Conservation (phyloP, 2,888 invertebrate species). For the Schizotus pectinicornis region DNA sequence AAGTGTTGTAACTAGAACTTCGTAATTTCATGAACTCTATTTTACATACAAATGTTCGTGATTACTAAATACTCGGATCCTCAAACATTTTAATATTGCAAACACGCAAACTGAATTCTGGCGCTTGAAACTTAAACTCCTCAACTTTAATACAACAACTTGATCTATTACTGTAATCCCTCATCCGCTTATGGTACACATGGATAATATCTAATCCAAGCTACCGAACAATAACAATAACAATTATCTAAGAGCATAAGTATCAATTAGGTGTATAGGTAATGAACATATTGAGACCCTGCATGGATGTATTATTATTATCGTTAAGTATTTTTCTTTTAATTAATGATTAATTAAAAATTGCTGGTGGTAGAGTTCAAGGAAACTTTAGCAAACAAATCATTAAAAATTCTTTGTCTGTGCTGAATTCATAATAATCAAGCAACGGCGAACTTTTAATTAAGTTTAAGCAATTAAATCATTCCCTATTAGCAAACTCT, state of each 20-base stretch:
- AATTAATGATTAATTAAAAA: no score
- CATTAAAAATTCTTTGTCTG: slow-evolving; percentile 29
- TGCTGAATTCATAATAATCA: slow-evolving; percentile 28
- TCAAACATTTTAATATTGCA: slow-evolving; percentile 28
- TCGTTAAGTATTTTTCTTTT: slow-evolving; percentile 1
- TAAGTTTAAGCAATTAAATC: slow-evolving; percentile 36
- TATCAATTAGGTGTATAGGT: no score
- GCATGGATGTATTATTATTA: no score
- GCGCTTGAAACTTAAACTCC: slow-evolving; percentile 7
- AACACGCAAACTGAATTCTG: slow-evolving; percentile 28
- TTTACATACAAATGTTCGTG: slow-evolving; percentile 44
- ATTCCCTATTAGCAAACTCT: slow-evolving; percentile 33
- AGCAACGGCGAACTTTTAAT: slow-evolving; percentile 33
- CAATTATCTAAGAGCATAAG: no score
- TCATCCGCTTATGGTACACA: no score
- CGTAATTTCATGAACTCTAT: slow-evolving; percentile 38
- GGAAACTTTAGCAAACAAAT: slow-evolving; percentile 27
- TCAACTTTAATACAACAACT: neutral
- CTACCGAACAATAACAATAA: no score
- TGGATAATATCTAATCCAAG: no score
- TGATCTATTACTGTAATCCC: no score
- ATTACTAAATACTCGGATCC: slow-evolving; percentile 39
- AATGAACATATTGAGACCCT: no score
- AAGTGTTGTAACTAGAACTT: slow-evolving; percentile 36
- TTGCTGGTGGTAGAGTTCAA: slow-evolving; percentile 16